Evolutionary conservation across 30 jellyfish, hydroid and myxozoan species (phyloP).

Genomic region (Cassiopea andromeda): DNA sequence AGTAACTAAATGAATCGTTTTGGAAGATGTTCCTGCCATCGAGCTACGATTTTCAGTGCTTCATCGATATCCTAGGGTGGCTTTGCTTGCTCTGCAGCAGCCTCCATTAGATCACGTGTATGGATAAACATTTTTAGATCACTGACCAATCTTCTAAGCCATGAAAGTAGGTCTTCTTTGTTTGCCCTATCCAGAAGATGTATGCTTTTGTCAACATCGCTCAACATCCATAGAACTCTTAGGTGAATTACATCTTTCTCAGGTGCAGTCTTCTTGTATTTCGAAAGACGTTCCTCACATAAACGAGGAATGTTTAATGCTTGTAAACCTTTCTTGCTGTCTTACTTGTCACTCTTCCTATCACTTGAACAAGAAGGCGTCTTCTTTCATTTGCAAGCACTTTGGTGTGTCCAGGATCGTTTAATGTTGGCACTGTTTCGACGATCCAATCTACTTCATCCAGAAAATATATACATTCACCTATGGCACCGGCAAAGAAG

Average conservation of each 20-base stretch:
- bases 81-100: slow-evolving; percentile 27
- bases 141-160: slow-evolving; percentile 32
- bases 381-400: slow-evolving; percentile 52
- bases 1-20: slow-evolving; percentile 59
- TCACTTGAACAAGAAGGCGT: not conserved
- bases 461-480: slow-evolving; percentile 47
- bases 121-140: slow-evolving; percentile 19
- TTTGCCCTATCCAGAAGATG: slow-evolving; percentile 22
- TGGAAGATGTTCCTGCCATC: slow-evolving; percentile 37
- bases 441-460: slow-evolving; percentile 64
- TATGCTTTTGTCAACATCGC: slow-evolving; percentile 17
- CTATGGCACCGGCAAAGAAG: slow-evolving; percentile 42
- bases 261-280: slow-evolving; percentile 4
- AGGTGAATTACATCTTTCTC: slow-evolving; percentile 56
- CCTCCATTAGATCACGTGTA: slow-evolving; percentile 37
- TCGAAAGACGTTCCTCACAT: slow-evolving; percentile 19
- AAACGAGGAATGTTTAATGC: not conserved
- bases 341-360: slow-evolving; percentile 36
- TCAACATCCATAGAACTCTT: slow-evolving; percentile 34
- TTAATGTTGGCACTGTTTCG: slow-evolving; percentile 44
- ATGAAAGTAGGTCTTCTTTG: not conserved
- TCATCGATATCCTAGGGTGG: slow-evolving; percentile 28
- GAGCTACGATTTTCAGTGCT: slow-evolving; percentile 21
- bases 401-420: slow-evolving; percentile 40
- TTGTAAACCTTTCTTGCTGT: slow-evolving; percentile 19